phyloP scores from a whole-genome alignment of 2,797 vertebrate genomes.

The Tapirus indicus region DNA sequence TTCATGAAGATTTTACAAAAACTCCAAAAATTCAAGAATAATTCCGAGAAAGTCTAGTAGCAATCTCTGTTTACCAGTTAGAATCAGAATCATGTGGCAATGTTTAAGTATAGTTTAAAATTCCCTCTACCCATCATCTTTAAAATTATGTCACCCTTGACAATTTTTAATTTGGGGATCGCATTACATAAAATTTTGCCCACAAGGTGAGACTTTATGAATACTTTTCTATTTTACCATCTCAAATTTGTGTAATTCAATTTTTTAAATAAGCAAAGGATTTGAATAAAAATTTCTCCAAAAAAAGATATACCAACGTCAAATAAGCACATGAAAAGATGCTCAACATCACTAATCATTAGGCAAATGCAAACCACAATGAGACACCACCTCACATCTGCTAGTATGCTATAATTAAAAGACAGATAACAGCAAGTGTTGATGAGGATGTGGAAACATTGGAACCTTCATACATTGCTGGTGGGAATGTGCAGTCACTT shows the following conservation, averaged over 20 bases:
- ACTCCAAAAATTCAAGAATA: constrained; percentile 1
- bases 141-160: not conserved
- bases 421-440: not conserved
- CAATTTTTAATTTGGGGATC: constrained; percentile 17
- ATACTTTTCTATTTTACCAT: not conserved
- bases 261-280: not conserved
- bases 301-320: not conserved
- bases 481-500: not conserved
- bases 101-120: constrained; percentile 20
- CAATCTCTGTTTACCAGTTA: not conserved
- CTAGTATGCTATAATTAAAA: not conserved
- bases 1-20: not conserved
- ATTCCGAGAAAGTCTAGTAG: not conserved
- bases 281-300: not conserved
- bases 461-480: not conserved
- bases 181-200: not conserved
- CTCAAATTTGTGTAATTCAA: not conserved
- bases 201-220: not conserved
- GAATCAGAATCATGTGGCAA: not conserved
- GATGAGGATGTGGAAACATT: not conserved
- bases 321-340: not conserved
- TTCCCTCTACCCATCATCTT: not conserved
- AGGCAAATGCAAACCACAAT: constrained; percentile 14
- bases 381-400: not conserved
- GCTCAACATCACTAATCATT: not conserved